phyloP scores from a whole-genome alignment of 2,888 invertebrate species.

The Belgica antarctica region DNA sequence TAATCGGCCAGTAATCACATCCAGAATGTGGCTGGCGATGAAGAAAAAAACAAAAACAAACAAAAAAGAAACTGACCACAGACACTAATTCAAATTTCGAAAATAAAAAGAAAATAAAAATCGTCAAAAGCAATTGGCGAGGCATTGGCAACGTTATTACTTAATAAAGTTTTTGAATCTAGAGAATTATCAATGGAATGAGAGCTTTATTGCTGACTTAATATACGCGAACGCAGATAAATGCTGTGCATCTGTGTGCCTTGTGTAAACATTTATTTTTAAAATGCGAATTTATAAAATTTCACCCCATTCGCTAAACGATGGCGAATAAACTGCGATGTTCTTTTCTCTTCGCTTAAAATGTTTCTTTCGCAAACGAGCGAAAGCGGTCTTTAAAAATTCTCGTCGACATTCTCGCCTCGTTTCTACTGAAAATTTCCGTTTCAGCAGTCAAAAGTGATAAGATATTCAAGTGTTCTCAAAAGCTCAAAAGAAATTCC shows the following conservation, averaged over 20 bases:
- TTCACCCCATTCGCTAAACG: slow-evolving; percentile 2
- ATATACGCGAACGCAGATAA: not conserved
- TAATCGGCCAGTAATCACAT: no score
- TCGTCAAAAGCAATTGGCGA: not conserved
- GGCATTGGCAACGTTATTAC: no score
- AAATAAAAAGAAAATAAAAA: no score
- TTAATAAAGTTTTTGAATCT: not conserved
- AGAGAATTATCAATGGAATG: not conserved
- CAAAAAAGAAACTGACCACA: not conserved
- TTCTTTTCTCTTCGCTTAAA: not conserved
- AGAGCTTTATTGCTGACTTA: slow-evolving; percentile 9
- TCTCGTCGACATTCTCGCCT: not conserved
- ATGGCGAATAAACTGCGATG: not conserved
- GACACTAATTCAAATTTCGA: not conserved
- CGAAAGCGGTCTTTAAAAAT: no score
- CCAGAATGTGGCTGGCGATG: not conserved
- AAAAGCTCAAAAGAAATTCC: no score
- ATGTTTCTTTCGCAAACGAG: not conserved
- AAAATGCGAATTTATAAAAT: slow-evolving; percentile 7
- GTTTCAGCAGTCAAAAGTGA: not conserved
- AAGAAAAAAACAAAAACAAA: not conserved
- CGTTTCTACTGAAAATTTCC: not conserved
- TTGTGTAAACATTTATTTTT: not conserved
- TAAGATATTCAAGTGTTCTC: no score
- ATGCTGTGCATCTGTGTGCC: not conserved